Evolutionary conservation across 2,113 vertebrate species (phyloP).

Genomic region (Turdus rufiventris): DNA sequence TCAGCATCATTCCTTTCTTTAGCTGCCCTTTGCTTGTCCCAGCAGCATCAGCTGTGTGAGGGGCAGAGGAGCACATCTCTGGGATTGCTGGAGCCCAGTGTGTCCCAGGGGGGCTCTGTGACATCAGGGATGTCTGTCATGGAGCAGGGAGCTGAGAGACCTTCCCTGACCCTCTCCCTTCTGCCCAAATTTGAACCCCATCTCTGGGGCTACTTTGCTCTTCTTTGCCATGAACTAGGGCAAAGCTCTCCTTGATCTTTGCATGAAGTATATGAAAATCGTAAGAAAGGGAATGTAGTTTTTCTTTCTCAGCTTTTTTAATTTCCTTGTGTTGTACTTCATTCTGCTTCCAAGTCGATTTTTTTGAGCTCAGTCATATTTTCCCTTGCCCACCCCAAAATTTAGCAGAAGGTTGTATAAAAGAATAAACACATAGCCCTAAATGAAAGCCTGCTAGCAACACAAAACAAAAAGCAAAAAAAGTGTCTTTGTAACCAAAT

Average conservation of each 20-base stretch:
- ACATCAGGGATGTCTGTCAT: fast-evolving
- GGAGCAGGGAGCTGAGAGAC: neutral
- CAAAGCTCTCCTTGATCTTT: neutral
- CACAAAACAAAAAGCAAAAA: neutral
- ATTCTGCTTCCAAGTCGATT: neutral
- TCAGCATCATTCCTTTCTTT: neutral
- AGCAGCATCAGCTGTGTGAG: neutral
- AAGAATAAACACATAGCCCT: neutral
- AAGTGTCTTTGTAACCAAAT: neutral
- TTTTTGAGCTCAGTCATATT: neutral
- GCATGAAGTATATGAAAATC: neutral
- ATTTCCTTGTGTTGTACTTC: neutral
- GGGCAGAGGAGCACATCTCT: neutral
- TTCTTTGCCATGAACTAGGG: neutral
- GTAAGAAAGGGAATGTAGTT: neutral
- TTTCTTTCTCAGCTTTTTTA: neutral
- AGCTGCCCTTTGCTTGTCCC: neutral
- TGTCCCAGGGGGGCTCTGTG: neutral
- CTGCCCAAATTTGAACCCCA: neutral
- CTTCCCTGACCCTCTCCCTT: neutral
- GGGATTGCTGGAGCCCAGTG: fast-evolving
- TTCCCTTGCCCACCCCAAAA: neutral
- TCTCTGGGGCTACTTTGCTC: neutral
- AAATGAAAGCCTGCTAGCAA: neutral
- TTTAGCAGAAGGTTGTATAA: neutral